These are phyloP conservation scores for Drosophila siamana DNA, from an alignment of 2,888 invertebrate species.

Conservation along the genomic window DNA sequence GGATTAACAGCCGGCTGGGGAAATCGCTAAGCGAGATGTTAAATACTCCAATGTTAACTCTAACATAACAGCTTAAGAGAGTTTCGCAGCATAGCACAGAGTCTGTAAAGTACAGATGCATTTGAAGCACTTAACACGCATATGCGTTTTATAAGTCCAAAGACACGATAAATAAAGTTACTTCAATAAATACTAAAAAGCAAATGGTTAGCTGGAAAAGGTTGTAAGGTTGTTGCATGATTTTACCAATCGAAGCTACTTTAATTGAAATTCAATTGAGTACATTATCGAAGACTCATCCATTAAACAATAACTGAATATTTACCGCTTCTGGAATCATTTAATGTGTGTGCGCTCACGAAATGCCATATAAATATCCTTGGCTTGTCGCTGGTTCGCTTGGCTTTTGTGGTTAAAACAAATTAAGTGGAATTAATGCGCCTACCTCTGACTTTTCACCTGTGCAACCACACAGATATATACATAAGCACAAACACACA, in stretches of 20 bases:
- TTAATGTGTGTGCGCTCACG: conserved; percentile 2
- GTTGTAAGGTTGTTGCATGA: not conserved
- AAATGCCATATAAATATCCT: conserved; percentile 28
- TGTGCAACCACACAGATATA: conserved; percentile 55
- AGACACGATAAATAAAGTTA: not conserved
- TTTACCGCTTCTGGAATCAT: not conserved
- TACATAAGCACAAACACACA: conserved; percentile 3
- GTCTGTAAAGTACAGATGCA: not conserved
- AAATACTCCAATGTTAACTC: not conserved
- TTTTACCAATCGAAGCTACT: not conserved
- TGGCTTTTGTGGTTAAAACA: conserved; percentile 68
- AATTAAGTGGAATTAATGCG: conserved; percentile 77
- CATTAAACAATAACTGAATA: conserved; percentile 1
- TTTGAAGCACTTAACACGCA: not conserved
- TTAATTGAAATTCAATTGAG: not conserved
- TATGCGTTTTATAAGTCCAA: not conserved
- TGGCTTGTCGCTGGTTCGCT: conserved; percentile 25
- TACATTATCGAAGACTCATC: not conserved
- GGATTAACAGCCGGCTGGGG: conserved; percentile 16
- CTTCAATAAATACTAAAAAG: not conserved
- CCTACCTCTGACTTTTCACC: conserved; percentile 70
- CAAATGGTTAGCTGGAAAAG: not conserved
- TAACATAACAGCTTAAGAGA: conserved; percentile 22
- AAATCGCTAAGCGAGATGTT: conserved; percentile 1
- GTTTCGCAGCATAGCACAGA: not conserved